Percentiles rank a stretch among this genome's conserved stretches.
phyloP scores from a whole-genome alignment of 2,113 vertebrate genomes.

The Scolopax mira region DNA sequence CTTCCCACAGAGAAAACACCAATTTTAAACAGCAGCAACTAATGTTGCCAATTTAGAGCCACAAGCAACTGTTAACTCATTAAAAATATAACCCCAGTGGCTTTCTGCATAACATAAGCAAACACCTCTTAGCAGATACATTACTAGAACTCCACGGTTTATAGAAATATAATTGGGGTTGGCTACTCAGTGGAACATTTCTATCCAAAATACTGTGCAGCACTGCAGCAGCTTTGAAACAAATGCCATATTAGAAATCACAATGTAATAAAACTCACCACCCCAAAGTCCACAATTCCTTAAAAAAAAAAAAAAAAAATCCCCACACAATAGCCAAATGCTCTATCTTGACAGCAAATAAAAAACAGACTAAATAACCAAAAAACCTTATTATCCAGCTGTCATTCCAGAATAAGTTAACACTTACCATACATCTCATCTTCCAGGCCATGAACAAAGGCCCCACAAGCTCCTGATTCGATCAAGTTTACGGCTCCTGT shows the following conservation, averaged over 20 bases:
- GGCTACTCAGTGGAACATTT: background rate
- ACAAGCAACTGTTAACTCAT: background rate
- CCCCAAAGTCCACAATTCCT: fast-evolving
- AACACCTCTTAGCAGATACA: background rate
- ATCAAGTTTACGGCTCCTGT: constrained; percentile 93
- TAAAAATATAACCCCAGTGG: background rate
- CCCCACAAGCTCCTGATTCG: constrained; percentile 94
- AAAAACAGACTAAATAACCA: background rate
- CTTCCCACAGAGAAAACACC: background rate
- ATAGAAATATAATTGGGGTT: background rate
- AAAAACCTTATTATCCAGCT: background rate
- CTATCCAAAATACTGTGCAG: background rate
- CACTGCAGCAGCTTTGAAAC: background rate
- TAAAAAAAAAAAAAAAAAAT: background rate
- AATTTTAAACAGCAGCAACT: background rate
- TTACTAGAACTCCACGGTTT: background rate
- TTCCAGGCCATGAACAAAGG: constrained; percentile 96
- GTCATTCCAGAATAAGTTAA: background rate
- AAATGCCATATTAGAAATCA: background rate
- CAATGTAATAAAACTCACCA: background rate
- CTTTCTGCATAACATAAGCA: background rate
- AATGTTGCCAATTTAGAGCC: background rate
- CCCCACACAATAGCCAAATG: background rate
- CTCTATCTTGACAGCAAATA: background rate
- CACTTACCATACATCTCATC: constrained; percentile 96